Evolutionary conservation across 1,140 invertebrate species (phyloP).

Genomic region (Bactericera cockerelli): DNA sequence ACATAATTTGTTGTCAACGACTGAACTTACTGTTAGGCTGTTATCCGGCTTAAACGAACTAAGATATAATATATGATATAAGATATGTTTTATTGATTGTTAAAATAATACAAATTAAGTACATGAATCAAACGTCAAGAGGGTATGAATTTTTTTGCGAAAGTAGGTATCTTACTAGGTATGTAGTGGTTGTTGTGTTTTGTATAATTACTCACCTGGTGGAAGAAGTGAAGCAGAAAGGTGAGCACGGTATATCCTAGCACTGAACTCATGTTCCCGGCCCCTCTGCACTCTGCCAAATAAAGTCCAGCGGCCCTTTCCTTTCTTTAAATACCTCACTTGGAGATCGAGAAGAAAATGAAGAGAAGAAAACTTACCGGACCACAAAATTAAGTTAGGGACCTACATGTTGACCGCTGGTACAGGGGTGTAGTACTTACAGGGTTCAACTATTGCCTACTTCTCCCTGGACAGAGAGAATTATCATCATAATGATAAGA

Average conservation of each 20-base stretch:
- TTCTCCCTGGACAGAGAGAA: no score
- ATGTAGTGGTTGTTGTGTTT: no score
- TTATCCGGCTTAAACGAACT: no score
- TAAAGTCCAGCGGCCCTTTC: not conserved
- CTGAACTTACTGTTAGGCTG: no score
- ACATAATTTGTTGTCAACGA: no score
- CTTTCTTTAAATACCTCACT: conserved; percentile 3
- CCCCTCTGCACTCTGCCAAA: not conserved
- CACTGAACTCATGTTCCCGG: not conserved
- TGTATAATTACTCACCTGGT: not conserved
- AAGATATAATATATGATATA: no score
- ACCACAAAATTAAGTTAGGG: conserved; percentile 7
- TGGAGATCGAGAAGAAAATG: not conserved
- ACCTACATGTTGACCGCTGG: not conserved
- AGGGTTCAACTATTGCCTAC: no score
- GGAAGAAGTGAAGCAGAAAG: not conserved
- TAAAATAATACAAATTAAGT: not conserved
- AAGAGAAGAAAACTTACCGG: not conserved
- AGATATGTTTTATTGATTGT: no score
- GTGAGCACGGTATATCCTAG: not conserved
- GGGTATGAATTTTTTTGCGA: no score
- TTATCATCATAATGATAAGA: no score
- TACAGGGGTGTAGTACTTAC: not conserved
- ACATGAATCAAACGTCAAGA: not conserved
- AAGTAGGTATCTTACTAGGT: no score